Conservation (phyloP, 2,888 invertebrate species). For the Pandemis heparana region DNA sequence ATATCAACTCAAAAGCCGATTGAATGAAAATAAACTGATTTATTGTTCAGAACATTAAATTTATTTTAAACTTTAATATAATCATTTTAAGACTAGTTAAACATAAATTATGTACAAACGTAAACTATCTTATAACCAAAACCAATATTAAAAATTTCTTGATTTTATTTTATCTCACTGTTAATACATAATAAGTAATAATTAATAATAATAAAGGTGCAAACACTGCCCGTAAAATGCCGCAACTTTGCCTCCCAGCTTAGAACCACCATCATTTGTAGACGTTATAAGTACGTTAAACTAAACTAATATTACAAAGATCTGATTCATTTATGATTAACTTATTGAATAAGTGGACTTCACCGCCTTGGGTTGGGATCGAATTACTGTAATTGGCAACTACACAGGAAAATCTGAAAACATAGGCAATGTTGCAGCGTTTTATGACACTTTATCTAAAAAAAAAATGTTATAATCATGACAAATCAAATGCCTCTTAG, state of each 20-base stretch:
- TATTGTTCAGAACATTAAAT: background rate
- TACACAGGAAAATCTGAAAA: background rate
- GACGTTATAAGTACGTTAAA: background rate
- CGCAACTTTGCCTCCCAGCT: background rate
- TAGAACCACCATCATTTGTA: background rate
- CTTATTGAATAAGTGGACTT: slow-evolving; percentile 2
- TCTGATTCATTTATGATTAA: background rate
- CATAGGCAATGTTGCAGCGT: background rate
- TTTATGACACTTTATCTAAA: background rate
- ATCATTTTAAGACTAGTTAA: background rate
- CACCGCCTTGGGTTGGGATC: background rate
- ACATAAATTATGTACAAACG: background rate
- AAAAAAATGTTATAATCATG: too few relatives aligned
- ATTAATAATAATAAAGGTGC: background rate
- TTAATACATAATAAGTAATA: background rate
- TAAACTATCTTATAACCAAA: background rate
- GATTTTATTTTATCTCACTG: background rate
- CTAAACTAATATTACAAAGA: background rate
- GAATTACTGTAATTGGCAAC: too few relatives aligned
- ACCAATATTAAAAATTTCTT: background rate
- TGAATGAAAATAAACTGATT: background rate
- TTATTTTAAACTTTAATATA: background rate
- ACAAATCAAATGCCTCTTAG: too few relatives aligned
- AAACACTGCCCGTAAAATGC: background rate
- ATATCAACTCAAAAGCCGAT: too few relatives aligned